phyloP scores from a whole-genome alignment of 2,113 vertebrate species.

The Otolemur garnettii region DNA sequence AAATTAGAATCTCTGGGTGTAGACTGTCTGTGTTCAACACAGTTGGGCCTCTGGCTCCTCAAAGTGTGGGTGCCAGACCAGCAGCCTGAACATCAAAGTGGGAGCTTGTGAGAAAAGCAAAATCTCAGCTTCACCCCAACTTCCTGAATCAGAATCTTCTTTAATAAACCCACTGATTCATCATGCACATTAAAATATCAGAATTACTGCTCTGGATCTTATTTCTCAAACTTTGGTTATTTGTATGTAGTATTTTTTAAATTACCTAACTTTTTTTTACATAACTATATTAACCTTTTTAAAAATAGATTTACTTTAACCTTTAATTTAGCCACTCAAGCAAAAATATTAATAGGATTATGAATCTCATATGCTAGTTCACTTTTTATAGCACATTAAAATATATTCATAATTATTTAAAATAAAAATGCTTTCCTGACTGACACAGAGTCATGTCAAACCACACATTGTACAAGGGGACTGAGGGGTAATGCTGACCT shows the following conservation, averaged over 20 bases:
- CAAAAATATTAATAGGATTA: conserved; percentile 13
- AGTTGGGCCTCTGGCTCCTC: background rate
- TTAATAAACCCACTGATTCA: background rate
- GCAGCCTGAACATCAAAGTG: background rate
- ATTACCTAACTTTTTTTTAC: background rate
- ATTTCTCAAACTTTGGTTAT: conserved; percentile 25
- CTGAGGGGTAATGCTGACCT: background rate
- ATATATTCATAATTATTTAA: background rate
- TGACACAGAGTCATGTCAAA: background rate
- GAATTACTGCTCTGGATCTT: background rate
- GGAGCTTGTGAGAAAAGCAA: background rate
- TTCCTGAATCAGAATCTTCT: conserved; percentile 21
- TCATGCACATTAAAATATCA: background rate
- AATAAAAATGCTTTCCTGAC: conserved; percentile 7
- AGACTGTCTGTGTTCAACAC: background rate
- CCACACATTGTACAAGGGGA: background rate
- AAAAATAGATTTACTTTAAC: background rate
- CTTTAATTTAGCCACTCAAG: conserved; percentile 25
- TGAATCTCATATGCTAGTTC: background rate
- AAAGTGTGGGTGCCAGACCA: background rate
- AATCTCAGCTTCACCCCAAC: background rate
- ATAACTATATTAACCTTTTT: background rate
- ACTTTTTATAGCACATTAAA: background rate
- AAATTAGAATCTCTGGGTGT: background rate
- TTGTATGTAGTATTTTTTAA: background rate